Percentiles rank a stretch among this genome's conserved stretches.
Conservation (phyloP, 2,888 invertebrate species). For the Colostygia pectinataria region DNA sequence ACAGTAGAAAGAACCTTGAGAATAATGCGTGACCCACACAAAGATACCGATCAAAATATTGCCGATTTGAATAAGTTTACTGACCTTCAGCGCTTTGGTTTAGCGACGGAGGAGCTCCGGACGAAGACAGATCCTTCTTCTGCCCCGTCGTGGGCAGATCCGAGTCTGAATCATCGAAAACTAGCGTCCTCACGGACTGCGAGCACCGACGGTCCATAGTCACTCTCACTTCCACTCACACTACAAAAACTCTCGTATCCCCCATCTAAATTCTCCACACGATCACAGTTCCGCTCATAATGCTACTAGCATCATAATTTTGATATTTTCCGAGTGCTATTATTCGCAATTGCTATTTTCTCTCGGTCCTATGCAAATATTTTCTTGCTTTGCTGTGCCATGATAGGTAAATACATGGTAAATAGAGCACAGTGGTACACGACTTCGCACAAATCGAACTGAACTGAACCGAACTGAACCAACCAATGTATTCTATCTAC, state of each 20-base stretch:
- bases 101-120: conserved; percentile 64
- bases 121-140: conserved; percentile 67
- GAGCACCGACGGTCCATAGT: conserved; percentile 84
- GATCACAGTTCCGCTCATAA: conserved; percentile 37
- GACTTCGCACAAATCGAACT: conserved; percentile 44
- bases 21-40: conserved; percentile 44
- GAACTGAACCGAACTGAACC: no score
- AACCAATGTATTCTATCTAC: no score
- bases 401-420: conserved; percentile 56
- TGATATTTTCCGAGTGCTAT: conserved; percentile 9
- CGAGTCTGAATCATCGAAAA: conserved; percentile 88
- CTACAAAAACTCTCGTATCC: conserved; percentile 64
- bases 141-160: conserved; percentile 73
- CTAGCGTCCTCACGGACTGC: conserved; percentile 89
- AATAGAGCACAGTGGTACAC: conserved; percentile 54
- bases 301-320: conserved; percentile 48
- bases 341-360: conserved; percentile 18
- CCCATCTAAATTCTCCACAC: conserved; percentile 65
- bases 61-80: conserved; percentile 40
- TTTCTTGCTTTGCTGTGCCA: conserved; percentile 53
- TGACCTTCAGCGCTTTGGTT: conserved; percentile 77
- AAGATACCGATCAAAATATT: conserved; percentile 42
- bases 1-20: conserved; percentile 67
- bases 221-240: conserved; percentile 70
- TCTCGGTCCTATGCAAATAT: conserved; percentile 40